Evolutionary conservation across 2,888 invertebrate genomes (phyloP).

Genomic region (Metellina segmentata): DNA sequence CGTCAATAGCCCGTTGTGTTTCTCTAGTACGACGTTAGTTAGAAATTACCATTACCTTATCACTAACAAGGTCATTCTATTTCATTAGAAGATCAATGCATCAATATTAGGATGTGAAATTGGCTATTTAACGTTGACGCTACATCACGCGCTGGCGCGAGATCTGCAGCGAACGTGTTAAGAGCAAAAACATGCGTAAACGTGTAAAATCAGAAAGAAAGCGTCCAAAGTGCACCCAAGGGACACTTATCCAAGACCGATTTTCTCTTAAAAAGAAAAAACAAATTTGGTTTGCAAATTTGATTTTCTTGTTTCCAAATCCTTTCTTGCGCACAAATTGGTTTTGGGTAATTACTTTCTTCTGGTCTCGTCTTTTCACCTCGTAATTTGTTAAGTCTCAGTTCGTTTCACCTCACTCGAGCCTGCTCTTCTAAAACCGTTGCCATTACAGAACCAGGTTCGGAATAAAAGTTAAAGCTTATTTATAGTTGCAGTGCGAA

Average conservation of each 20-base stretch:
- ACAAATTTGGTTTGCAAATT: neutral
- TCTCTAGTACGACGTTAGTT: too few relatives aligned
- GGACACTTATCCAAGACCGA: neutral
- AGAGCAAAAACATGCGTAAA: too few relatives aligned
- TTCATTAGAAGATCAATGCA: too few relatives aligned
- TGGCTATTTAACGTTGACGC: too few relatives aligned
- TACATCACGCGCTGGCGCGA: too few relatives aligned
- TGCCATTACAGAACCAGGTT: neutral
- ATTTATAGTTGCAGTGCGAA: constrained; percentile 29
- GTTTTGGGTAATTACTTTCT: neutral
- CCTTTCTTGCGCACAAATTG: neutral
- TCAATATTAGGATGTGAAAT: too few relatives aligned
- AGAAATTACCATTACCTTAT: too few relatives aligned
- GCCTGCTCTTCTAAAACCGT: neutral
- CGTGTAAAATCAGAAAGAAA: too few relatives aligned
- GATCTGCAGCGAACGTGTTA: too few relatives aligned
- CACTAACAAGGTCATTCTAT: too few relatives aligned
- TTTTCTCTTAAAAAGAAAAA: neutral
- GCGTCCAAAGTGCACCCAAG: too few relatives aligned
- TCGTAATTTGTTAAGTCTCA: neutral
- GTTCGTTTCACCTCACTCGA: constrained; percentile 1
- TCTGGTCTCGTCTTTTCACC: neutral
- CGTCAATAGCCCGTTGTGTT: too few relatives aligned
- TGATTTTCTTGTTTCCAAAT: neutral
- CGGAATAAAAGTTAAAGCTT: neutral